Base-by-base conservation (phyloP, 2,888 invertebrate species). In the Lycia hirtaria region DNA sequence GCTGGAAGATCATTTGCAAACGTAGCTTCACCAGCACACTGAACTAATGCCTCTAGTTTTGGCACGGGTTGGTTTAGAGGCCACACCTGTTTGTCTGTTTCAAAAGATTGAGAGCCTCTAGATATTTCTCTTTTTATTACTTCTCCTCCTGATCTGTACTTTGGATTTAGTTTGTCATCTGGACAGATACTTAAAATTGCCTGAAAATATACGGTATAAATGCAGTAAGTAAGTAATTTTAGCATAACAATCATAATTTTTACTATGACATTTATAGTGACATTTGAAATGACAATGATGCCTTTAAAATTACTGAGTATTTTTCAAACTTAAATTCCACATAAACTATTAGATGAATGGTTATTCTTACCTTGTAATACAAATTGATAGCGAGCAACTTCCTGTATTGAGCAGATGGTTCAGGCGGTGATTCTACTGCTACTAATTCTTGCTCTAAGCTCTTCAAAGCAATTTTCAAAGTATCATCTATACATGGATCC, bases 21-120 rank as follows among this genome's bases (percentile, higher is more conserved):
- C 30, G 15, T 19, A 37, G 24, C 22, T 52, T 37, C n/a, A 17
- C 17, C 49, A 14, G 51, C 24, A 17, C 38, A 53, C 71, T 76
- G 22, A 62, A 85, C 86, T 68, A 85, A 56, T 1, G 77, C 93
- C 74, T 95, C 95, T 2, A 94, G 65, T 81, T 96, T 96, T 0
- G 93, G 87, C 19, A 95, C 79, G 0, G 96, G 94, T 72, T 95
- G 80, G 60, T 93, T 94, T 17, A 96, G 63, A 0, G 96, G 96
- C 93, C 94, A 96, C 14, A 93, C 65, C 0, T 85, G 80, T 41
- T 93, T 87, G 62, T 95, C 90, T 0, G 94, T 94, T 43, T 93
- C 93, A 70, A 88, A 95, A 41, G 88, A 85, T 72, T 95, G 95
- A 12, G 76, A 83, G 0, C 93, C 95, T 6, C 85, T 85, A 0